Base-by-base conservation (phyloP, 2,888 invertebrate species). In the Epistrophella euchroma region DNA sequence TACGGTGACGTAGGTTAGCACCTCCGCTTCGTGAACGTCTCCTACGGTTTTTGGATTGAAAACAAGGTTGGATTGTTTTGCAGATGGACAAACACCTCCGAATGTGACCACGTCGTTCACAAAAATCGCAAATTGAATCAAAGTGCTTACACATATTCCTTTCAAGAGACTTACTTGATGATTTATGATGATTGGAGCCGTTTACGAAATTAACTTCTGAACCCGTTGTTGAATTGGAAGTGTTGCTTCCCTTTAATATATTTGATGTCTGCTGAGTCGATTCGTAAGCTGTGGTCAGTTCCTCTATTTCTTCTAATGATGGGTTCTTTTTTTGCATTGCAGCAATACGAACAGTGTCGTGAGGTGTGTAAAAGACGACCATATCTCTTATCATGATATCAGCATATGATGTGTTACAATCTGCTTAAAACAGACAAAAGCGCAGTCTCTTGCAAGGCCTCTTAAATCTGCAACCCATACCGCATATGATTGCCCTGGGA, bases 131-230 rank as follows among this genome's bases (percentile, higher is more conserved):
- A 25, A 25, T 25, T 2, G 25, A 25, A 25, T 25, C 25, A 25
- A 25, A 3, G 25, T 25, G 25, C 25, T 25, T 25, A 25, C 25
- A 25, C 4, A 3, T 2, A 25, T 25, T 25, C 4, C 25, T 25
- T 25, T 68, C 52, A 50, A 25, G 35, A 32, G 43, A 72, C 60
- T 72, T 72, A 60, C 72, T 60, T 47, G 45, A 9, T 4, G 4
- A 28, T 47, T 37, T 45, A 7, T 25, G 2, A 37, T 71, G 5
- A 47, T 40, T 58, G 19, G 40, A 40, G 22, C 45, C 55, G 9
- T 43, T 71, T 10, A 71, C 11, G 15, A 55, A 22, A 25, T 72
- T 47, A 19, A 72, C 47, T 72, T 58, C 72, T 19, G 45, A 56
- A 40, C 58, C 19, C 35, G 58, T 25, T 52, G 52, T 4, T 66